Evolutionary conservation across 1,140 invertebrate species (phyloP), one percentile per base, ranked within the genome.

Genomic region (Adelges cooleyi): DNA sequence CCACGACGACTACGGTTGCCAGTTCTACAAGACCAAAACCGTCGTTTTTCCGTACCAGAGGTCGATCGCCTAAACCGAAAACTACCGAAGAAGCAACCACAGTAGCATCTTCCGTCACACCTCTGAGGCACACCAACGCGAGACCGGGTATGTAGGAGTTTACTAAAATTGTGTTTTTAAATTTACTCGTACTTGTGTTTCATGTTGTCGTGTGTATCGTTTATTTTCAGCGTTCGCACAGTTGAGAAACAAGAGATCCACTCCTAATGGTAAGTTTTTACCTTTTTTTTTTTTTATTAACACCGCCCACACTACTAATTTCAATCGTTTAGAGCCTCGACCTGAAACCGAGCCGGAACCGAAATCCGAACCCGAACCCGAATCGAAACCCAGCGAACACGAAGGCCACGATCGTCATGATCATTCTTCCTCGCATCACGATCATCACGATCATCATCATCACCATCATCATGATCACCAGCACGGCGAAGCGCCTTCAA

Each of bases 311-410:
- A 6, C 29, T 33, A 33, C 29, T 33, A 6, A 33, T 33, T n/a
- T n/a, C n/a, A n/a, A n/a, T n/a, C 8, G 74, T 67, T 73, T 79
- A 15, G 74, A 80, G 67, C 75, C 79, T 10, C 72, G 75, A 68
- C 72, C 76, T 2, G 69, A 69, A 69, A 66, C 78, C 3, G 77
- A 75, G 68, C 72, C 78, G 33, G 73, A 77, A 69, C 74, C 74
- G 0, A 75, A 74, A 66, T 72, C 78, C 0, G 74, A 73, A 52
- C 74, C 74, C 15, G 74, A 74, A 51, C 73, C 74, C 2, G 69
- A 71, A 68, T 56, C 70, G 3, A 59, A 65, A 69, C 44, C 70
- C 13, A 71, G 73, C 65, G 69, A 69, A 15, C 72, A 68, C 11
- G 68, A 69, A 40, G 69, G 70, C 68, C 71, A 72, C 29, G 71